A percentile compares a stretch with the other conserved stretches of the same genome.
Conservation (phyloP, 2,797 vertebrate species). For the Sebastes paucispinis region DNA sequence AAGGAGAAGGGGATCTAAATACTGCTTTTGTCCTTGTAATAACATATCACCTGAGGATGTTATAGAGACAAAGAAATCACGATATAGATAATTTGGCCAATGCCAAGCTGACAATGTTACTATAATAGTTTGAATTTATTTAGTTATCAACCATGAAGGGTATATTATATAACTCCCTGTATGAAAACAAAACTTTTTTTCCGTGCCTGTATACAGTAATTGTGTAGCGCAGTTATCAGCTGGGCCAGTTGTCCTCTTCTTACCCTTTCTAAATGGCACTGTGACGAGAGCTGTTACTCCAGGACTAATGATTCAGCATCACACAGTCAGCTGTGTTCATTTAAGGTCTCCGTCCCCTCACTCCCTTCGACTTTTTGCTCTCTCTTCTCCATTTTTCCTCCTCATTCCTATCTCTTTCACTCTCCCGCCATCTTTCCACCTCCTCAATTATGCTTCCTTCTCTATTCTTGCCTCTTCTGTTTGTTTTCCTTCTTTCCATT, state of each 20-base stretch:
- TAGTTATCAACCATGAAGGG: not conserved
- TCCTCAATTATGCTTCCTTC: not conserved
- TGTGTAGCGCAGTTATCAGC: not conserved
- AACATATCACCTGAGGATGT: not conserved
- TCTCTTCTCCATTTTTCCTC: not conserved
- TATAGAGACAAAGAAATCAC: not conserved
- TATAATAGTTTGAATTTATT: not conserved
- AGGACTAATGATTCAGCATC: conserved; percentile 68
- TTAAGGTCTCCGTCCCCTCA: conserved; percentile 23
- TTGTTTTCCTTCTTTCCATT: conserved; percentile 13
- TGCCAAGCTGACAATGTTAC: not conserved
- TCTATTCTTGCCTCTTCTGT: conserved; percentile 9
- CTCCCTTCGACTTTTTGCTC: not conserved
- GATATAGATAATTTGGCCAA: not conserved
- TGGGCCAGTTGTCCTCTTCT: conserved; percentile 26
- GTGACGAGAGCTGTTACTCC: conserved; percentile 48
- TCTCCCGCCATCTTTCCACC: not conserved
- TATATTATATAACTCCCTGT: not conserved
- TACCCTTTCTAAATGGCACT: conserved; percentile 35
- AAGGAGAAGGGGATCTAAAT: not conserved
- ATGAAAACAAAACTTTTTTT: conserved; percentile 4
- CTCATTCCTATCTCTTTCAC: not conserved
- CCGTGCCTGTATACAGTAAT: not conserved
- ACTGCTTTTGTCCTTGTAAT: not conserved
- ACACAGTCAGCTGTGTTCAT: conserved; percentile 34